Conservation (phyloP, 23 tunicate species). For the Clavelina lepadiformis region DNA sequence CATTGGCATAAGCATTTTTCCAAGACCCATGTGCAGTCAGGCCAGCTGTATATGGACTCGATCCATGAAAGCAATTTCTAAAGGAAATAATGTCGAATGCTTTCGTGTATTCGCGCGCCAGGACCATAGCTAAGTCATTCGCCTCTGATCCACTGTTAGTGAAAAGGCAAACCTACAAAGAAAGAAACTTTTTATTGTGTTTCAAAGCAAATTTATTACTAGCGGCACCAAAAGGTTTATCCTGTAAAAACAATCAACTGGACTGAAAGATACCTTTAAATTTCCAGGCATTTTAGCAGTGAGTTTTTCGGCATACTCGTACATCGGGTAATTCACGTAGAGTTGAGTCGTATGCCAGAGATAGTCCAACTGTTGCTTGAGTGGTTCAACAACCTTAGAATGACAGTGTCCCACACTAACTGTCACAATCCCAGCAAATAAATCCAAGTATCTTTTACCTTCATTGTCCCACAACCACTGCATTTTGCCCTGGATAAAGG, state of each 20-base stretch:
- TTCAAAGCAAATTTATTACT: too few species aligned
- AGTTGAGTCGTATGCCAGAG: constrained; percentile 95
- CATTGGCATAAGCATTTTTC: constrained; percentile 82
- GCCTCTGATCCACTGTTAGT: constrained; percentile 99
- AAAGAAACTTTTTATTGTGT: too few species aligned
- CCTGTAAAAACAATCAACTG: too few species aligned
- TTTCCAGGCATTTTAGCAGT: constrained; percentile 76
- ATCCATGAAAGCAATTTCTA: constrained; percentile 93
- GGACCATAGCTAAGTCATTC: constrained; percentile 89
- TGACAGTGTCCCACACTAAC: constrained; percentile 98
- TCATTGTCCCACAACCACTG: constrained; percentile 97
- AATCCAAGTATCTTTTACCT: constrained; percentile 84
- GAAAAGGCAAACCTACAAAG: constrained; percentile 81
- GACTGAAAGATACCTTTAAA: constrained; percentile 63
- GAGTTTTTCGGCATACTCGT: constrained; percentile 91
- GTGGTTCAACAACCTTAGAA: constrained; percentile 54
- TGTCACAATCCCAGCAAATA: constrained; percentile 95
- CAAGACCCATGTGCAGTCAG: constrained; percentile 88
- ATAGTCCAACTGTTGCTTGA: constrained; percentile 45
- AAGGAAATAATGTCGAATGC: constrained; percentile 82
- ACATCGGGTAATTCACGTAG: constrained; percentile 69
- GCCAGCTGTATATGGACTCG: constrained; percentile 88
- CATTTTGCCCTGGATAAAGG: constrained; percentile 63
- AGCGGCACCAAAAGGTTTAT: too few species aligned
- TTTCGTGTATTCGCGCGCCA: constrained; percentile 80